Base-by-base conservation (phyloP, 2,888 invertebrate species). In the Meiosimyza decipiens region DNA sequence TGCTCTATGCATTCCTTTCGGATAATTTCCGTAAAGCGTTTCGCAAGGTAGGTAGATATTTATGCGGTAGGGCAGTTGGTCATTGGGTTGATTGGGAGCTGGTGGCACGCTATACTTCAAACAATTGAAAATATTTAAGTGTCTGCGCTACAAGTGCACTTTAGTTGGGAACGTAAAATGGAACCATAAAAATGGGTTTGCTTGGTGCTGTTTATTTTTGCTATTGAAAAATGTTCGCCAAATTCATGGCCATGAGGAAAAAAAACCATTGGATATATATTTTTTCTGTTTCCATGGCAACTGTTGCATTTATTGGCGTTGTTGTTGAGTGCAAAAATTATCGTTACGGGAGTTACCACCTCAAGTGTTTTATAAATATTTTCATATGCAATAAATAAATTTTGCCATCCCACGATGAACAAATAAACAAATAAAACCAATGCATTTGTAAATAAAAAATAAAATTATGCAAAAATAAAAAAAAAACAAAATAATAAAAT, bases 21-120 rank as follows among this genome's bases (percentile, higher is more conserved):
- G 96, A 97, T 81, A 96, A 96, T 88, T 97, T 98, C 89, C 91
- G 97, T 77, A 93, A 95, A 83, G 96, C 96, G 52, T 97, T 97
- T 86, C 90, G 89, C 75, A 91, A 91, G 87, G 91, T 87, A 77
- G 83, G 84, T 82, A 16, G 5, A 12, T n/a, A 33, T 6, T 3
- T 1, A 22, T 4, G 15, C 15, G 52, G 28, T 15, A 40, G 16
- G 16, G 6, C n/a, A 22, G 16, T 22, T 18, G 66, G n/a, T 54
- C 40, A 16, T 54, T n/a, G 16, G 13, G 55, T 57, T 47, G 60
- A 22, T 40, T 15, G 65, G 59, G 22, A 2, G 13, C 1, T 40
- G 40, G 60, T 18, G 50, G 50, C n/a, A 5, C 1, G 13, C 1
- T 22, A 15, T 60, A 6, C 15, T 60, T 60, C 18, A n/a, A 52